Conservation (phyloP, 2,113 vertebrate genomes). For the Trachemys scripta region DNA sequence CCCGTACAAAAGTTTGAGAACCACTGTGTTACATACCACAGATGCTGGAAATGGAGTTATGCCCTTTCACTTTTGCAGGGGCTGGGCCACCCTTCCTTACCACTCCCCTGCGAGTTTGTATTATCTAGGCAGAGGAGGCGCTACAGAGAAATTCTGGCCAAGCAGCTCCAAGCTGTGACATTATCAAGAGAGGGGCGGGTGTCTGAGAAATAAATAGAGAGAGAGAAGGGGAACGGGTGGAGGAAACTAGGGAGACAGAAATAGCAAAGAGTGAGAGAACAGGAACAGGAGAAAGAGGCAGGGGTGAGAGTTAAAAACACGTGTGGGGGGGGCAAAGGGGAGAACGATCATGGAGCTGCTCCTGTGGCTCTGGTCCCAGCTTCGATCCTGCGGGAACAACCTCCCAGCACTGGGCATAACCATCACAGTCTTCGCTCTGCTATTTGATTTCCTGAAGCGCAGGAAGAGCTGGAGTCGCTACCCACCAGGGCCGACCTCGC, state of each 20-base stretch:
- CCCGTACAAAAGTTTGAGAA: no score
- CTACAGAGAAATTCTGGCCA: neutral
- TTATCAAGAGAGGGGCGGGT: neutral
- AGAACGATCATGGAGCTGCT: slow-evolving; percentile 30
- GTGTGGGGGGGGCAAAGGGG: neutral
- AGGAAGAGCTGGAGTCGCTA: slow-evolving; percentile 53
- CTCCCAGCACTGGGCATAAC: slow-evolving; percentile 13
- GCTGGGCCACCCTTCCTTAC: neutral
- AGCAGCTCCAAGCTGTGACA: neutral
- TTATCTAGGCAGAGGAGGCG: neutral
- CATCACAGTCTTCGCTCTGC: slow-evolving; percentile 53
- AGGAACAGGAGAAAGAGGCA: neutral
- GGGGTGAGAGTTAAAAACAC: neutral
- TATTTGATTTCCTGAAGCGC: slow-evolving; percentile 74
- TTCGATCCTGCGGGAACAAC: neutral
- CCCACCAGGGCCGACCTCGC: slow-evolving; percentile 54
- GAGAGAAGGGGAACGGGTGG: neutral
- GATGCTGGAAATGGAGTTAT: neutral
- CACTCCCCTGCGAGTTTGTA: neutral
- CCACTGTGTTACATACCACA: neutral
- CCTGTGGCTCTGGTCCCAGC: neutral
- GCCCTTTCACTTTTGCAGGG: neutral
- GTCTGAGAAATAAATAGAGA: neutral
- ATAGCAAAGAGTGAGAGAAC: neutral
- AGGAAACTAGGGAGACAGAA: no score